Base-by-base conservation (phyloP, 2,888 invertebrate species). In the Ceriagrion tenellum region DNA sequence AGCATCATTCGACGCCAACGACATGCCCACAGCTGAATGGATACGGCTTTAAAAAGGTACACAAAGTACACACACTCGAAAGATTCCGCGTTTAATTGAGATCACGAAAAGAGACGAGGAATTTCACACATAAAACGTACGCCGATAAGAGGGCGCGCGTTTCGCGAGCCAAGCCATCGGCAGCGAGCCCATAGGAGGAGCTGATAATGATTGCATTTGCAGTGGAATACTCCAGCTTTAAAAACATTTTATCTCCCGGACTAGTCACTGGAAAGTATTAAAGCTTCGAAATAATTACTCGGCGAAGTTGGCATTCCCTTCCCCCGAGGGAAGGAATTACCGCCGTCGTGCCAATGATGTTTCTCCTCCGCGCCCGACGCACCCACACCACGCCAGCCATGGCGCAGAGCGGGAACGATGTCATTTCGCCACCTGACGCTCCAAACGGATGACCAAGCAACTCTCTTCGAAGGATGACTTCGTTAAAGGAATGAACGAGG, bases 401-500 rank as follows among this genome's bases (percentile, higher is more conserved):
- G 18, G 13, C 30, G 18, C 81, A 47, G 47, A 8, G 81, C 23
- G 35, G 16, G 40, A 55, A 74, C 93, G 93, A 93, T 69, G 91
- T 91, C 91, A 91, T 91, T 91, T 56, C 40, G 63, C 63, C 35
- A 16, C 47, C 63, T 93, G 93, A 93, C 93, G 63, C 40, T 30
- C 16, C 69, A 40, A 74, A 26, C 69, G 93, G 35, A 93, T 93
- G 93, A 93, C 93, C 93, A 69, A 93, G 93, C 93, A 69, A 40
- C 35, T 93, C 63, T 40, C 26, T 59, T 16, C 16, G 59, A 26
- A 74, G 47, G 93, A 93, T 93, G 93, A 93, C 93, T 93, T 93
- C 69, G 93, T 93, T 93, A 69, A 93, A 93, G 93, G 69, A 69
- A 12, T 16, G 69, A 74, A 63, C 40, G 47, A 93, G 93, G 47